Conservation (phyloP, 2,113 vertebrate genomes). For the Microcebus murinus region DNA sequence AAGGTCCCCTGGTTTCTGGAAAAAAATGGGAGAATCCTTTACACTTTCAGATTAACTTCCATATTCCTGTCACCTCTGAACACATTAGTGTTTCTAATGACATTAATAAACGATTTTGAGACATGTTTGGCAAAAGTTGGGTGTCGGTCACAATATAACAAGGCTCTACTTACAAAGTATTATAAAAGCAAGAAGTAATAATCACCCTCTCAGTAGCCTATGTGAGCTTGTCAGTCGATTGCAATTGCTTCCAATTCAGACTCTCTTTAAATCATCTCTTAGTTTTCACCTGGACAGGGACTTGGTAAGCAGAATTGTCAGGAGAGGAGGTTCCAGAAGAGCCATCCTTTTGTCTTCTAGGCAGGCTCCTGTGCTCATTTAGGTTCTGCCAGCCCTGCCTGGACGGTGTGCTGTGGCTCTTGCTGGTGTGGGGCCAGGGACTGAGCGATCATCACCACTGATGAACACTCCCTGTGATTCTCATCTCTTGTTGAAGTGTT, state of each 20-base stretch:
- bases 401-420: accelerated
- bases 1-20: neutral
- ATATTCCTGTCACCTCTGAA: neutral
- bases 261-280: neutral
- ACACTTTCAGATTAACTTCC: neutral
- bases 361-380: neutral
- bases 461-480: neutral
- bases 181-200: neutral
- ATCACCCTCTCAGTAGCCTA: neutral
- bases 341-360: accelerated
- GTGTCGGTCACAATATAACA: neutral
- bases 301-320: neutral
- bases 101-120: neutral
- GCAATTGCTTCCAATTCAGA: neutral
- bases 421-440: neutral
- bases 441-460: neutral
- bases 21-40: neutral
- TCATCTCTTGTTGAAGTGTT: neutral
- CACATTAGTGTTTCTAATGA: neutral
- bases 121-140: neutral
- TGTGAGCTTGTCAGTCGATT: neutral
- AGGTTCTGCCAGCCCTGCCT: neutral
- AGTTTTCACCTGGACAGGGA: neutral
- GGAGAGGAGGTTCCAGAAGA: neutral
- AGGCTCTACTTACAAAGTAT: neutral